Base-by-base conservation (phyloP, 2,113 vertebrate species). In the Vulpes vulpes region DNA sequence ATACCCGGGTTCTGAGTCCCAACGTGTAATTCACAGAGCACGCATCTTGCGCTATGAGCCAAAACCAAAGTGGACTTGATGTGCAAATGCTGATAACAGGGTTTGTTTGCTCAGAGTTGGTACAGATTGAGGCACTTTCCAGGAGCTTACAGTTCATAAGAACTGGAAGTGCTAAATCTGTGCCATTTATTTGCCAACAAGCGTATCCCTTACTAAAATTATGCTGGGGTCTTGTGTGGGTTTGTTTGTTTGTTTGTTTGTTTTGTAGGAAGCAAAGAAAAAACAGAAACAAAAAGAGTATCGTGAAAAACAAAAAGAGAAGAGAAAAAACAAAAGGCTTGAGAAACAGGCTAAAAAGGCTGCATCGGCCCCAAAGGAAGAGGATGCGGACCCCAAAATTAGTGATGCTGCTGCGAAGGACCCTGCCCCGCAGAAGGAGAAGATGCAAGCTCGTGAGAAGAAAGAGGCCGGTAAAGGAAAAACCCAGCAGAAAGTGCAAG, bases 221-320 rank as follows among this genome's bases (percentile, higher is more conserved):
- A 32, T 25, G 30, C 38, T 64, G 17, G 0, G 16, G 38, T 15
- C 30, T 30, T 0, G 0, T 10, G 25, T 73, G 73, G 22, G 23
- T 16, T n/a, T 30, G 19, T 35, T 30, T 7, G 32, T 73, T 38
- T 73, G 5, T 73, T 38, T n/a, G 55, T 78, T 49, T 64, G 6
- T 83, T 85, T 23, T 80, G 23, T 88, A 98, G 98, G 90, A 49
- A 5, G 65, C 64, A 49, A 97, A 95, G 80, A 96, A 80, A 76
- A 93, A 51, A 59, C 73, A 62, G 11, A 95, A 59, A 27, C 51
- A 65, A 25, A 84, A 43, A 73, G 88, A 89, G 19, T 1, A 12
- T 35, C 43, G 14, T 51, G 51, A 85, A 53, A 97, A 78, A 65
- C 80, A 32, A 12, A 92, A 89, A 23, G 64, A 55, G 65, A 97